phyloP scores from a whole-genome alignment of 2,113 vertebrate genomes.

The Amphiprion percula region DNA sequence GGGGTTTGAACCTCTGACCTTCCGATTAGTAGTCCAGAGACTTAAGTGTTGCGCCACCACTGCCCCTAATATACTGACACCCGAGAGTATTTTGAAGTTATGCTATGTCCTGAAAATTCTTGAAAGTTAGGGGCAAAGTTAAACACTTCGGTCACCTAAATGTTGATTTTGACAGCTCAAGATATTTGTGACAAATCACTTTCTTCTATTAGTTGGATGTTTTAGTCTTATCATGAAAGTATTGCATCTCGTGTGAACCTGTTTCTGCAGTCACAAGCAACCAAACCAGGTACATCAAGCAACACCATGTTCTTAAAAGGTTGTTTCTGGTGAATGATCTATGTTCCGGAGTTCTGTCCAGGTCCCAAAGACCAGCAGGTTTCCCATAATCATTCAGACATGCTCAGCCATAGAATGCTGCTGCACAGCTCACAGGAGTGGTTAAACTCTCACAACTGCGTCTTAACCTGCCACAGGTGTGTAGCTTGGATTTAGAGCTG shows the following conservation, averaged over 20 bases:
- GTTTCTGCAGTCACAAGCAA: not conserved
- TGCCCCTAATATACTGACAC: no score
- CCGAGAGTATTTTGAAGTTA: not conserved
- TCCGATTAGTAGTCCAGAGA: no score
- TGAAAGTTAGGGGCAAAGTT: not conserved
- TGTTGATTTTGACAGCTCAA: not conserved
- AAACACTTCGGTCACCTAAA: no score
- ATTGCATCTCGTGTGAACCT: not conserved
- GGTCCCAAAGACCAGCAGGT: slow-evolving; percentile 16
- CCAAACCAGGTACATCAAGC: slow-evolving; percentile 78
- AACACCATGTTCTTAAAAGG: slow-evolving; percentile 75
- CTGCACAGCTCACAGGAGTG: slow-evolving; percentile 89
- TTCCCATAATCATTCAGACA: slow-evolving; percentile 14
- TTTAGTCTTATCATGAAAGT: no score
- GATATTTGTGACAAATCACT: not conserved
- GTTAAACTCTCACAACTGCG: slow-evolving; percentile 89
- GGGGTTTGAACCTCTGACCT: no score
- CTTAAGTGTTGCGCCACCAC: no score
- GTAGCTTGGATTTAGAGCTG: slow-evolving; percentile 71
- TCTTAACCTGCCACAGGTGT: slow-evolving; percentile 86
- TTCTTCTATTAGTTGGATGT: not conserved
- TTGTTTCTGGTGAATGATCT: slow-evolving; percentile 16
- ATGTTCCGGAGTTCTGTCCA: slow-evolving; percentile 85
- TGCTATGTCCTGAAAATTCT: no score
- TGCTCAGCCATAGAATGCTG: slow-evolving; percentile 37